Percentiles rank a stretch among this genome's conserved stretches.
Conservation (phyloP, 2,113 vertebrate species). For the Paedocypris sp. region DNA sequence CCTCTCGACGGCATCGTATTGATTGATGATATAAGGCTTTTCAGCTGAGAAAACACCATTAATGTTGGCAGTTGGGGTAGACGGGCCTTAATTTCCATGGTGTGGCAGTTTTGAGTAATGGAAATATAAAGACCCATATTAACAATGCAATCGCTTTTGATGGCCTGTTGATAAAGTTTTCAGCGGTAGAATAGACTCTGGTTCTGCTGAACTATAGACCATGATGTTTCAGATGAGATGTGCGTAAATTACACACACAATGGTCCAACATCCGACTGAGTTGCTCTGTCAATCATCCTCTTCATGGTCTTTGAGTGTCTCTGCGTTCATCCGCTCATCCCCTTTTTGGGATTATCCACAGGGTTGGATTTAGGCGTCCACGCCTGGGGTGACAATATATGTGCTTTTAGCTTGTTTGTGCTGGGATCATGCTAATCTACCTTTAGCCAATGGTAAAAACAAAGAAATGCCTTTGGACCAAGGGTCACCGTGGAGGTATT, state of each 20-base stretch:
- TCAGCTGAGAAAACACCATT: neutral
- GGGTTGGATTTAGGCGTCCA: neutral
- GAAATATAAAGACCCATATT: neutral
- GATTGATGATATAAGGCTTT: neutral
- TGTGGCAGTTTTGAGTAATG: neutral
- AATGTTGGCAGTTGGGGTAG: neutral
- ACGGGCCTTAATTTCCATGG: neutral
- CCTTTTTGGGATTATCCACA: neutral
- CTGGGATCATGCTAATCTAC: slow-evolving; percentile 11
- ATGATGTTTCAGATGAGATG: no score
- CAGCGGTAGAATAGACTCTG: no score
- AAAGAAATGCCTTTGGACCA: neutral
- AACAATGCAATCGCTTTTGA: neutral
- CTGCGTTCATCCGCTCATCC: neutral
- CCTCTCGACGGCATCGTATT: neutral
- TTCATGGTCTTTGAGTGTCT: neutral
- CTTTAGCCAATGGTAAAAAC: neutral
- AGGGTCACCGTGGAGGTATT: slow-evolving; percentile 2
- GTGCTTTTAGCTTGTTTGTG: slow-evolving; percentile 18
- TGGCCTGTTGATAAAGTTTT: no score
- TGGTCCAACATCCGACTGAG: no score
- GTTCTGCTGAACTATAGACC: no score
- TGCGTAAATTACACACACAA: no score
- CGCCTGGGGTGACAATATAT: neutral
- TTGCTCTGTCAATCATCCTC: neutral